Percentiles rank a stretch among this genome's conserved stretches.
These are phyloP conservation scores for Hapalemur alaotrensis DNA, from an alignment of 2,797 vertebrate genomes.

Conservation along the genomic window DNA sequence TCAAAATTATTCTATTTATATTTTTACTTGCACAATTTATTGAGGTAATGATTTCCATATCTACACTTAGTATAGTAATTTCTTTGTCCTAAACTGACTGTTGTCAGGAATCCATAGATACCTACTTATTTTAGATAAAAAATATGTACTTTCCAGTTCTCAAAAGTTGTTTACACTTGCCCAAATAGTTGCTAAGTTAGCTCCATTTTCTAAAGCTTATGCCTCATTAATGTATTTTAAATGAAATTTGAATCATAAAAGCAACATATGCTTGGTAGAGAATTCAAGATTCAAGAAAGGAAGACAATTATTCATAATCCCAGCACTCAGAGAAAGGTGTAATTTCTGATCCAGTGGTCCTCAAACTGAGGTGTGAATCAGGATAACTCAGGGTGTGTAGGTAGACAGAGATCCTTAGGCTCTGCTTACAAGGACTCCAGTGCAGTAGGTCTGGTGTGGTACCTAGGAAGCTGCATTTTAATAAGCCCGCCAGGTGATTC, in stretches of 20 bases:
- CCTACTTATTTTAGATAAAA: neutral
- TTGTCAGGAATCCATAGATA: slow-evolving; percentile 12
- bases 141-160: neutral
- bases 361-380: neutral
- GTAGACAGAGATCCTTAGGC: neutral
- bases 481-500: neutral
- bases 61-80: neutral
- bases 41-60: neutral
- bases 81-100: neutral
- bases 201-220: neutral
- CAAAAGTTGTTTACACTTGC: slow-evolving; percentile 35
- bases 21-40: neutral
- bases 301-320: neutral
- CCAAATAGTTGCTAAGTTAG: neutral
- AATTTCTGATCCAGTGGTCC: neutral
- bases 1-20: neutral
- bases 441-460: neutral
- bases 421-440: neutral
- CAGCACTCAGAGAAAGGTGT: neutral
- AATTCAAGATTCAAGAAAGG: neutral
- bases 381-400: neutral
- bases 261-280: neutral
- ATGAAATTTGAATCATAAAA: slow-evolving; percentile 39
- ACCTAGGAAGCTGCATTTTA: neutral
- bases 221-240: slow-evolving; percentile 1